Percentiles rank a stretch among this genome's conserved stretches.
phyloP scores from a whole-genome alignment of 2,888 invertebrate species.

The Mythimna albipuncta region DNA sequence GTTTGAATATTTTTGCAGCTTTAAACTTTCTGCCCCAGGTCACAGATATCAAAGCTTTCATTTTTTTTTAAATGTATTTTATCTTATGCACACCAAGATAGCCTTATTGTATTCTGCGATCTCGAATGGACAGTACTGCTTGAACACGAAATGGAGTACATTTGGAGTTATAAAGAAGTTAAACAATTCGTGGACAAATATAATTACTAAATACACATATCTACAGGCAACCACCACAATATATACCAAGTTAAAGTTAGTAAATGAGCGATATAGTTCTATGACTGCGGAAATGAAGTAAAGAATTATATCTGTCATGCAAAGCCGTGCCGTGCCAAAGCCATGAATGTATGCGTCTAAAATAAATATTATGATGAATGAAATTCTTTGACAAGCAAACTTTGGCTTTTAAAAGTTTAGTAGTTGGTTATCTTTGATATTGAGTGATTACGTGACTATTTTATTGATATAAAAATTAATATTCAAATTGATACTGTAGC shows the following conservation, averaged over 20 bases:
- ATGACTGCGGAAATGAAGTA: conserved; percentile 33
- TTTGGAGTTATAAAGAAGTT: no score
- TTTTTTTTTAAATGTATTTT: no score
- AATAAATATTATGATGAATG: conserved; percentile 41
- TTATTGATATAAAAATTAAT: conserved; percentile 16
- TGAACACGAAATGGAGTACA: no score
- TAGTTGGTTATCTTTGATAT: conserved; percentile 7
- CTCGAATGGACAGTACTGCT: no score
- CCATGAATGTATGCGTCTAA: conserved; percentile 43
- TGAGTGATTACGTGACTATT: conserved; percentile 42
- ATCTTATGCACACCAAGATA: no score
- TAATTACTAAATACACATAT: no score
- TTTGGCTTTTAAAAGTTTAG: conserved; percentile 24
- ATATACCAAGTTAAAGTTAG: conserved; percentile 16
- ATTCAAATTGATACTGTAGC: conserved; percentile 14
- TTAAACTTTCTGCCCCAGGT: no score
- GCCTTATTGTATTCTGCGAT: no score
- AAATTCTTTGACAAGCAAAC: conserved; percentile 32
- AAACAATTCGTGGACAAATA: no score
- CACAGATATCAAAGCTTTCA: no score
- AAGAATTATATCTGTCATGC: conserved; percentile 57
- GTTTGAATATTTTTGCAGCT: no score
- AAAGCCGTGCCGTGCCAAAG: conserved; percentile 29
- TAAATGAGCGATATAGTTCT: conserved; percentile 50
- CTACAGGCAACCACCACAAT: no score